phyloP scores from a whole-genome alignment of 2,888 invertebrate genomes.

The Lepidochrysops patricia region DNA sequence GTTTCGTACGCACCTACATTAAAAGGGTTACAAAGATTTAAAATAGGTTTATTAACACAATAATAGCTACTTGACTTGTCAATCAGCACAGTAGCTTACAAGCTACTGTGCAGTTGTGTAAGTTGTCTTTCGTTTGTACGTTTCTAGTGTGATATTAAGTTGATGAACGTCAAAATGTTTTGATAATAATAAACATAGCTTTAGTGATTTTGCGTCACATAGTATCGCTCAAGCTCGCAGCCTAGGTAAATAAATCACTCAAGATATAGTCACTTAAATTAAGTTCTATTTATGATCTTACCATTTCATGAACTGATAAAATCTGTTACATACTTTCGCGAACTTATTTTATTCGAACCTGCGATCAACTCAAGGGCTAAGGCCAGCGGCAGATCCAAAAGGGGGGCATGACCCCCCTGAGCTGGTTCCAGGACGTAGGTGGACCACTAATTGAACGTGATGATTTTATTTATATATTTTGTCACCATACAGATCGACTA shows the following conservation, averaged over 20 bases:
- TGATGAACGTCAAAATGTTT: not conserved
- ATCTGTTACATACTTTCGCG: too few species aligned
- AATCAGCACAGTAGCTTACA: conserved; percentile 9
- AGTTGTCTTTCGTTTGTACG: not conserved
- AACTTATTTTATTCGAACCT: too few species aligned
- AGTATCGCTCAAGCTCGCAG: not conserved
- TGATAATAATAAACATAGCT: not conserved
- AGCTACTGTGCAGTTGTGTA: conserved; percentile 9
- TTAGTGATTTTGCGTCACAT: not conserved
- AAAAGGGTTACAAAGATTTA: not conserved
- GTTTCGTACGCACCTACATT: not conserved
- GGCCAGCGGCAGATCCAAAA: too few species aligned
- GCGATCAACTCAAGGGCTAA: too few species aligned
- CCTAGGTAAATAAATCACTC: not conserved
- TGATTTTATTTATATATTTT: too few species aligned
- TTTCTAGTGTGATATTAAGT: not conserved
- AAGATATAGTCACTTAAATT: not conserved
- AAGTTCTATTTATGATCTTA: too few species aligned
- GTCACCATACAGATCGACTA: too few species aligned
- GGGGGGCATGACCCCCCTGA: too few species aligned
- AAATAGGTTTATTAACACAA: not conserved
- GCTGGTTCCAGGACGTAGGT: too few species aligned
- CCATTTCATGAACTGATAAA: too few species aligned
- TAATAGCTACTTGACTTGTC: not conserved
- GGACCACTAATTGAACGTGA: too few species aligned